Percentiles rank a stretch among this genome's conserved stretches.
These are phyloP conservation scores for Thaumetopoea pityocampa DNA, from an alignment of 1,140 invertebrate species.

Conservation along the genomic window DNA sequence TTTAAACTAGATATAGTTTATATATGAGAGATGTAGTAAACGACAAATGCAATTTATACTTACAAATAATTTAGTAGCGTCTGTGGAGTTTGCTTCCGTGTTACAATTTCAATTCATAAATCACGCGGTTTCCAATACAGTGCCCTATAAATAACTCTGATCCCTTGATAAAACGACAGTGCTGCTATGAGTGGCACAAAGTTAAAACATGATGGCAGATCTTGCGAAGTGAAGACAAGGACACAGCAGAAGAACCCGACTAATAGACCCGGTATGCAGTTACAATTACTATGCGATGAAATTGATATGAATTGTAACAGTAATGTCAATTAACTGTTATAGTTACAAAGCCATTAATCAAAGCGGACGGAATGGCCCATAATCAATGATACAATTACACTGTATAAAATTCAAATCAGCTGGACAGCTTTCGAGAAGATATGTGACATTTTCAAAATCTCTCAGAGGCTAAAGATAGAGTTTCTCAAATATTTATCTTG, in stretches of 20 bases:
- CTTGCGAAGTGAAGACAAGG: conserved; percentile 43
- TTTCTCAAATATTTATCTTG: too few relatives aligned
- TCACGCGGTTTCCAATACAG: conserved; percentile 31
- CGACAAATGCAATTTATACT: conserved; percentile 7
- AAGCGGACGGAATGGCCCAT: too few relatives aligned
- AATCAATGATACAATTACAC: too few relatives aligned
- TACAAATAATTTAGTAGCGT: conserved; percentile 4
- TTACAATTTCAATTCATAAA: conserved; percentile 28
- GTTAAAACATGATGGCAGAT: conserved; percentile 62
- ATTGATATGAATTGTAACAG: conserved; percentile 23
- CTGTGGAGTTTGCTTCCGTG: conserved; percentile 2
- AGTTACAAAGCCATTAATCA: conserved; percentile 9
- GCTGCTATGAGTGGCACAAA: conserved; percentile 47
- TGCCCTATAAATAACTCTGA: conserved; percentile 47
- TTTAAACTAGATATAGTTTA: too few relatives aligned
- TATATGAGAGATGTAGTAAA: conserved; percentile 6
- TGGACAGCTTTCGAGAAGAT: too few relatives aligned
- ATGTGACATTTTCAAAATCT: too few relatives aligned
- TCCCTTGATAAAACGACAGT: conserved; percentile 41
- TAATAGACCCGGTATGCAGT: conserved; percentile 13
- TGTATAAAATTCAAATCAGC: too few relatives aligned
- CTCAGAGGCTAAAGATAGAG: too few relatives aligned
- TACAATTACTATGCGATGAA: conserved; percentile 16
- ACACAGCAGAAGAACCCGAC: conserved; percentile 34
- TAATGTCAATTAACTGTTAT: conserved; percentile 17